Conservation (phyloP, 2,888 invertebrate genomes). For the Drosophila fulvimacula region DNA sequence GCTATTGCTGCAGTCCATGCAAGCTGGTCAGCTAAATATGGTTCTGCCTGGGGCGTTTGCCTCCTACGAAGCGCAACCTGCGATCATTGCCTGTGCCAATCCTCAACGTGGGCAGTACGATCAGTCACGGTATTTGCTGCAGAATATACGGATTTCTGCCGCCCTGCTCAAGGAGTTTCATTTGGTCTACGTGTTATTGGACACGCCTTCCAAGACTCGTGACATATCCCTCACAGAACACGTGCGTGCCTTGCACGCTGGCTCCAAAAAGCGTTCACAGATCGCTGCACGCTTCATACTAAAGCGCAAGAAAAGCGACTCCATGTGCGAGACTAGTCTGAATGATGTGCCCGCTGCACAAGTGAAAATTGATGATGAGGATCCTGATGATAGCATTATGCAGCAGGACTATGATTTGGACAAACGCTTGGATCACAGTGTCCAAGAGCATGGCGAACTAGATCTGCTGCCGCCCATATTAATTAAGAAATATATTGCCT, state of each 20-base stretch:
- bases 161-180: conserved; percentile 96
- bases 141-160: conserved; percentile 94
- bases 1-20: conserved; percentile 96
- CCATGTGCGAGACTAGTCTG: conserved; percentile 66
- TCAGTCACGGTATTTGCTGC: conserved; percentile 93
- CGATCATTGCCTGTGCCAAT: conserved; percentile 96
- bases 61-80: conserved; percentile 92
- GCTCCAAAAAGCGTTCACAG: conserved; percentile 78
- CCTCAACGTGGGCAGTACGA: conserved; percentile 95
- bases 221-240: conserved; percentile 86
- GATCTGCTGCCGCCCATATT: conserved; percentile 91
- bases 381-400: conserved; percentile 65
- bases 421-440: conserved; percentile 62
- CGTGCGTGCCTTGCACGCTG: conserved; percentile 91
- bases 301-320: conserved; percentile 83
- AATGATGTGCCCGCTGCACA: not conserved
- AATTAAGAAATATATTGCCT: conserved; percentile 95
- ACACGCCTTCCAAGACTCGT: conserved; percentile 89
- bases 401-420: conserved; percentile 83
- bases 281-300: conserved; percentile 81
- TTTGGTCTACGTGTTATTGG: conserved; percentile 94
- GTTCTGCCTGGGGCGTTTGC: conserved; percentile 95
- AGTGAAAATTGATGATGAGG: not conserved
- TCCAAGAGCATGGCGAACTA: conserved; percentile 86
- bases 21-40: conserved; percentile 95